Base-by-base conservation (phyloP, 2,797 vertebrate genomes). In the Notolepis coatsorum region DNA sequence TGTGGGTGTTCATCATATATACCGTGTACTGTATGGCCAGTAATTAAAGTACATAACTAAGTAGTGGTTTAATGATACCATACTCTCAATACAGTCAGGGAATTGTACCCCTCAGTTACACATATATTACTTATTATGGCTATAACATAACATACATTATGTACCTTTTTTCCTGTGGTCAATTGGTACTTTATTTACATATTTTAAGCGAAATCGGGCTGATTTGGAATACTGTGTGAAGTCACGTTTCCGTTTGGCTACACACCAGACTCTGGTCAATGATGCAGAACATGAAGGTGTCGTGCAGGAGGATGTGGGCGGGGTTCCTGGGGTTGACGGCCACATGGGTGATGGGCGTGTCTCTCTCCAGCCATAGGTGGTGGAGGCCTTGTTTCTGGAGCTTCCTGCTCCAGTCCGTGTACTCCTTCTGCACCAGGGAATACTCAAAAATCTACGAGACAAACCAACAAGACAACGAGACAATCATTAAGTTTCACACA, bases 181-280 rank as follows among this genome's bases (percentile, higher is more conserved):
- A n/a, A n/a, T n/a, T n/a, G n/a, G n/a, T n/a, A n/a, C n/a, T n/a
- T n/a, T n/a, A n/a, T 17, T 5, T 52, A 21, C 35, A 52, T 30
- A 23, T 13, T 37, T 21, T 23, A 4, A 48, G 15, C 3, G 7
- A 27, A 20, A 8, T 7, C 41, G 2, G 41, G 18, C 9, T 43
- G 17, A 9, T 18, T 23, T n/a, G 9, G 12, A 18, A 15, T 27
- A 18, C 23, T 9, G 17, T 18, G n/a, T n/a, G n/a, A n/a, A n/a
- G n/a, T n/a, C n/a, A n/a, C n/a, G n/a, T n/a, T n/a, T n/a, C n/a
- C n/a, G n/a, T n/a, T n/a, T 2, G 5, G 5, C 20, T 10, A 59
- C 84, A 82, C 86, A 99, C 97, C 95, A 96, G 84, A 4, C 91
- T 94, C 85, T 97, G 94, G 88, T 99, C 97, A 1, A 99, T 87